Conservation (phyloP, 2,113 vertebrate species). For the Xiphias gladius region DNA sequence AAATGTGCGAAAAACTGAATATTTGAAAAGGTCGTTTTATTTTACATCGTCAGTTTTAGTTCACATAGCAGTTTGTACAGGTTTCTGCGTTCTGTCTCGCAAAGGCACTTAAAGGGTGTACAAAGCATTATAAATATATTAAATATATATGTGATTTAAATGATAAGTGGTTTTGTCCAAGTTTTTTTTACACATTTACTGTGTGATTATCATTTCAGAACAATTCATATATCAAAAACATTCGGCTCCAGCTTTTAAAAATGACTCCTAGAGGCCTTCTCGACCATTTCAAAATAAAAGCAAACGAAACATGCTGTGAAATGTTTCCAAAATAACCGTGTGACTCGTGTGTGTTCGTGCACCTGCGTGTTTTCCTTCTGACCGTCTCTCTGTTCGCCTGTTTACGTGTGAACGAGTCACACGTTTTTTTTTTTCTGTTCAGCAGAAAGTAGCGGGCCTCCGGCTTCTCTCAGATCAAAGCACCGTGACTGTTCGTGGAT, state of each 20-base stretch:
- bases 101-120: conserved; percentile 82
- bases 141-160: conserved; percentile 74
- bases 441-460: not conserved
- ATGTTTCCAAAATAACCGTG: conserved; percentile 50
- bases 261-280: not conserved
- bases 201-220: conserved; percentile 40
- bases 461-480: not conserved
- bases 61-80: conserved; percentile 77
- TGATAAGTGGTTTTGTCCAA: conserved; percentile 86
- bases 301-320: conserved; percentile 60
- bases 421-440: not conserved
- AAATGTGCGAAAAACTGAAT: not conserved
- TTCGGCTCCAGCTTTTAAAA: conserved; percentile 3
- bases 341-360: conserved; percentile 34
- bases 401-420: not conserved
- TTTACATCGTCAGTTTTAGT: conserved; percentile 55
- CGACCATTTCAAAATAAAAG: conserved; percentile 26
- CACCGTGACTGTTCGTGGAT: not conserved
- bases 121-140: conserved; percentile 86
- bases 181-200: conserved; percentile 83
- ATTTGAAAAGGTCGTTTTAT: conserved; percentile 62
- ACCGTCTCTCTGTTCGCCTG: conserved; percentile 67
- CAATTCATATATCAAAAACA: conserved; percentile 16
- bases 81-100: conserved; percentile 45
- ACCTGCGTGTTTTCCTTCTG: conserved; percentile 32